phyloP scores from a whole-genome alignment of 2,113 vertebrate genomes.

The Onychostoma macrolepis region DNA sequence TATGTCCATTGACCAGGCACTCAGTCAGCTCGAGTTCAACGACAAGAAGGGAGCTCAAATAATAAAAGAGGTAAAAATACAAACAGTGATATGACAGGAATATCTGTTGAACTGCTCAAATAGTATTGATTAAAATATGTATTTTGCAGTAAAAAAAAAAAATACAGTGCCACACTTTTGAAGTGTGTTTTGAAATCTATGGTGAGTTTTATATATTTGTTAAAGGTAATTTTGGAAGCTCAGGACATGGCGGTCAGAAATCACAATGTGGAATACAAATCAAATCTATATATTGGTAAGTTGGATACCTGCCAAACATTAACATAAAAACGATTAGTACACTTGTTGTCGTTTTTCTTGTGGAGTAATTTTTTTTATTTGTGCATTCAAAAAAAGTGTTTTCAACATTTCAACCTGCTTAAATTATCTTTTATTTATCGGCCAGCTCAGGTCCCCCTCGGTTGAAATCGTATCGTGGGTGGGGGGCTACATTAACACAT shows the following conservation, averaged over 20 bases:
- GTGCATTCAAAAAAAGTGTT: neutral
- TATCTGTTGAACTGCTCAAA: neutral
- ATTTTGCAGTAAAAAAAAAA: neutral
- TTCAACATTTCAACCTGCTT: neutral
- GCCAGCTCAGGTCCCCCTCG: neutral
- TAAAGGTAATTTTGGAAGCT: slow-evolving; percentile 92
- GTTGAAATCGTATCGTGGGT: too few relatives aligned
- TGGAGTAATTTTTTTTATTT: neutral
- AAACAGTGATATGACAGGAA: neutral
- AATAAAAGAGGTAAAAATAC: slow-evolving; percentile 86
- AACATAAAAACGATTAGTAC: neutral
- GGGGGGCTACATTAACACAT: too few relatives aligned
- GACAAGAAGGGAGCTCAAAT: slow-evolving; percentile 96
- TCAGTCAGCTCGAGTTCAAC: slow-evolving; percentile 90
- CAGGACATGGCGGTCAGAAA: slow-evolving; percentile 93
- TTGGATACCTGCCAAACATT: slow-evolving; percentile 18
- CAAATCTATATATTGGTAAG: slow-evolving; percentile 92
- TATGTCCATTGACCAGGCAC: slow-evolving; percentile 91
- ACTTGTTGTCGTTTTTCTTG: neutral
- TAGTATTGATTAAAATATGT: neutral
- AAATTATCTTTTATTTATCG: neutral
- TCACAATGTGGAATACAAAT: slow-evolving; percentile 94
- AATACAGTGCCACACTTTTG: neutral
- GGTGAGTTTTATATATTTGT: neutral
- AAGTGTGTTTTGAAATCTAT: neutral